Evolutionary conservation across 2,797 vertebrate species (phyloP), one percentile per base, ranked within the genome.

Genomic region (Acanthurus tractus): DNA sequence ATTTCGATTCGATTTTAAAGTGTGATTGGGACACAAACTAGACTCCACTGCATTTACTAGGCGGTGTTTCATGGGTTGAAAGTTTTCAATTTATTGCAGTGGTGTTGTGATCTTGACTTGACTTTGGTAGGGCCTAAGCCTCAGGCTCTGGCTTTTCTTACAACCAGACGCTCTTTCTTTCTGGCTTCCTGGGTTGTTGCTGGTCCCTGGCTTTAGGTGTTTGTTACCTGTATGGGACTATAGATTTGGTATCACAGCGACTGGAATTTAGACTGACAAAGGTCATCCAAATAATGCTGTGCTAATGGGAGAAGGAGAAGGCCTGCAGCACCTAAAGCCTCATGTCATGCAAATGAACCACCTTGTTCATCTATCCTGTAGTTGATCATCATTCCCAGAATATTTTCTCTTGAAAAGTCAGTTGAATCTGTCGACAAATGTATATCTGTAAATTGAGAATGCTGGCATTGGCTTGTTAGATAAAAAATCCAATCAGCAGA

Each of bases 41-140:
- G 20, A 17, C 23, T 53, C 22, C 11, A 3, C 48, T 50, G 57
- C 11, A 46, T 76, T 73, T 49, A 45, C 4, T 25, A 54, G n/a
- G 44, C 10, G 22, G 17, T 62, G 36, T 23, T 52, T 66, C 34
- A 23, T 70, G 6, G 50, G 44, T 55, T 0, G 8, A 23, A 45
- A 63, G 29, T 49, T 76, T 79, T 66, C 12, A 58, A 64, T 76
- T 84, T 66, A 25, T 71, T 20, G 9, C 8, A 40, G 25, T 46
- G 66, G 23, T 6, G 8, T 73, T 55, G 50, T 93, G 92, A 88
- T 93, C 91, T 91, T 94, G 88, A 88, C 61, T 88, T 94, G 92
- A 94, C 94, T 92, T 95, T 94, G 90, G 53, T 77, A 46, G 62
- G 84, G 77, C 77, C 79, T 85, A 13, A 14, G 56, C 64, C 34